Conservation (phyloP, 53 echinoderm and acorn worm genomes). For the Echinarachnius parma region DNA sequence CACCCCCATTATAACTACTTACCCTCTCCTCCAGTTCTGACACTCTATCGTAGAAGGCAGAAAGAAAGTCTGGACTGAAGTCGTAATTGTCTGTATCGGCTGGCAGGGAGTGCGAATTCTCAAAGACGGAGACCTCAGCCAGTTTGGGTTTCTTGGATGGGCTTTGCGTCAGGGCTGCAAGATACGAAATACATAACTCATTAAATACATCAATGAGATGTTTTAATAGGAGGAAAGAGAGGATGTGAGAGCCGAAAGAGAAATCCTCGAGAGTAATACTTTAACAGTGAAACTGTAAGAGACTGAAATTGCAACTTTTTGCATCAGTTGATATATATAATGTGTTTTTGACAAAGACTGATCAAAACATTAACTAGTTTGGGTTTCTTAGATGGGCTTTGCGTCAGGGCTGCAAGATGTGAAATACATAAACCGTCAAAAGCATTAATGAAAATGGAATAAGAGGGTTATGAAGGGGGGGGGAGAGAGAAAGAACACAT, state of each 20-base stretch:
- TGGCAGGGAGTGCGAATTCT: slow-evolving; percentile 20
- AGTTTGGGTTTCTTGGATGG: slow-evolving; percentile 24
- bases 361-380: slow-evolving; percentile 47
- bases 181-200: no score
- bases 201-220: no score
- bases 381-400: slow-evolving; percentile 21
- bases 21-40: slow-evolving; percentile 93
- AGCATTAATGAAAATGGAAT: no score
- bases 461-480: no score
- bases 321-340: not conserved
- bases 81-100: slow-evolving; percentile 19
- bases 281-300: no score
- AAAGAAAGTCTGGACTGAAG: slow-evolving; percentile 49
- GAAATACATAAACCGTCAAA: no score
- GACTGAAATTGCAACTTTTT: slow-evolving; percentile 34
- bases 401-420: slow-evolving; percentile 1
- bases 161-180: slow-evolving; percentile 8
- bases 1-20: no score
- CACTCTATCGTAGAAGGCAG: slow-evolving; percentile 76
- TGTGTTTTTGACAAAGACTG: slow-evolving; percentile 56
- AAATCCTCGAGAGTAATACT: no score
- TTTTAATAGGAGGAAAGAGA: no score
- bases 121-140: slow-evolving; percentile 61
- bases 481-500: no score
- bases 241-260: no score